A percentile compares a stretch with the other conserved stretches of the same genome.
Conservation (phyloP, 2,888 invertebrate species). For the Trichopoda pennipes region DNA sequence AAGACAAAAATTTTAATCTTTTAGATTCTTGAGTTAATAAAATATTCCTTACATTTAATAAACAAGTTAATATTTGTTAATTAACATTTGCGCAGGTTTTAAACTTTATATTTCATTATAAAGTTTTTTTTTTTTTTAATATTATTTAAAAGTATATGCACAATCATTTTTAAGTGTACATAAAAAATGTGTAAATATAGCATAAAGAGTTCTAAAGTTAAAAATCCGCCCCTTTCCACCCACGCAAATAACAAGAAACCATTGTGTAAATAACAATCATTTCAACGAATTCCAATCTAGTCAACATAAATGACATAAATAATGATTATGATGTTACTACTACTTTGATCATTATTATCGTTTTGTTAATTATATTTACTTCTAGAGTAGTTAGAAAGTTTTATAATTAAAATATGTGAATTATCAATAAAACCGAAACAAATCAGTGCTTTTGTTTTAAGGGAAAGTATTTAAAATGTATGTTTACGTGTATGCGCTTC, state of each 20-base stretch:
- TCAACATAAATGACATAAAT: slow-evolving; percentile 18
- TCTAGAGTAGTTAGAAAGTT: slow-evolving; percentile 58
- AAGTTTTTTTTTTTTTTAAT: slow-evolving; percentile 13
- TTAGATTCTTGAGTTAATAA: slow-evolving; percentile 27
- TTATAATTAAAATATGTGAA: slow-evolving; percentile 39
- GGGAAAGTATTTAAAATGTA: background rate
- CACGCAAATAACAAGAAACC: slow-evolving; percentile 18
- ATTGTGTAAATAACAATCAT: slow-evolving; percentile 62
- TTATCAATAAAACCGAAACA: slow-evolving; percentile 22
- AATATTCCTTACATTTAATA: slow-evolving; percentile 9
- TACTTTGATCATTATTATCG: slow-evolving; percentile 1
- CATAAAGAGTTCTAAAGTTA: slow-evolving; percentile 16
- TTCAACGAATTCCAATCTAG: slow-evolving; percentile 51
- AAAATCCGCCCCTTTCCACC: background rate
- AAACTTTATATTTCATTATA: slow-evolving; percentile 10
- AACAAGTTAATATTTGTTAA: background rate
- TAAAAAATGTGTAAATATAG: slow-evolving; percentile 52
- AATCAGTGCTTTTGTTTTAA: slow-evolving; percentile 33
- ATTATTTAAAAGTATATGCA: slow-evolving; percentile 10
- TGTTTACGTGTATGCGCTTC: slow-evolving; percentile 25
- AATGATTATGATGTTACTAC: slow-evolving; percentile 18
- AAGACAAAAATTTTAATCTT: slow-evolving; percentile 3
- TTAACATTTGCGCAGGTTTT: slow-evolving; percentile 42
- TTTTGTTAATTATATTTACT: slow-evolving; percentile 8
- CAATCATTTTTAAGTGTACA: slow-evolving; percentile 41